Evolutionary conservation across 2,113 vertebrate species (phyloP), one percentile per base, ranked within the genome.

Genomic region (Nestor notabilis): DNA sequence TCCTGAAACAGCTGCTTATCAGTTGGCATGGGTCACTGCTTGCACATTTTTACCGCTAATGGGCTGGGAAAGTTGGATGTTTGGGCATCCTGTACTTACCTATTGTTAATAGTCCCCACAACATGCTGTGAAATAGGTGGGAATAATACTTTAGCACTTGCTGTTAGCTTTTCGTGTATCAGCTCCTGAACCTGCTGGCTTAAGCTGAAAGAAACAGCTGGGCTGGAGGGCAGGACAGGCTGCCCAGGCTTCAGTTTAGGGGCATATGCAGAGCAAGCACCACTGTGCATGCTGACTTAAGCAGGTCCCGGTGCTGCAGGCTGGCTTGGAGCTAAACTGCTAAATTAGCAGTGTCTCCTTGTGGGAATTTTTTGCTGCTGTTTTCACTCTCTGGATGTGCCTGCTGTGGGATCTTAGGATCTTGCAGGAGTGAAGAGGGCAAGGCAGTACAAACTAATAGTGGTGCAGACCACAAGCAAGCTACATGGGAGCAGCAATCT

Each of bases 21-120:
- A 91, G 52, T 81, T 89, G 91, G 72, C 85, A 27, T 20, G 21
- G 46, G 35, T 85, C 44, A 19, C 31, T 83, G 41, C 68, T 79
- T 92, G 87, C 52, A 74, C 49, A 39, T 87, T 97, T 93, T 87
- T 78, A 35, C 44, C 0, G 0, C 60, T 80, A 55, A 53, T 75
- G 85, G 87, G 71, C 75, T 95, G 95, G 95, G 91, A 94, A 97
- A 92, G n/a, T 49, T 82, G 89, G 28, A 41, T 92, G 91, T 95
- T 96, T 47, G 46, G 74, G 60, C 74, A 89, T 95, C 91, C 92
- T 69, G 82, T 89, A 43, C 70, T 79, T 84, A 58, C 20, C 43
- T 85, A 63, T 95, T 95, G 93, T 96, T 93, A 86, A 69, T 66
- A 29, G 31, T 94, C 68, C 63, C n/a, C 23, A 25, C 2, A 8